Evolutionary conservation across 2,797 vertebrate species (phyloP).

Genomic region (Hapalemur alaotrensis): DNA sequence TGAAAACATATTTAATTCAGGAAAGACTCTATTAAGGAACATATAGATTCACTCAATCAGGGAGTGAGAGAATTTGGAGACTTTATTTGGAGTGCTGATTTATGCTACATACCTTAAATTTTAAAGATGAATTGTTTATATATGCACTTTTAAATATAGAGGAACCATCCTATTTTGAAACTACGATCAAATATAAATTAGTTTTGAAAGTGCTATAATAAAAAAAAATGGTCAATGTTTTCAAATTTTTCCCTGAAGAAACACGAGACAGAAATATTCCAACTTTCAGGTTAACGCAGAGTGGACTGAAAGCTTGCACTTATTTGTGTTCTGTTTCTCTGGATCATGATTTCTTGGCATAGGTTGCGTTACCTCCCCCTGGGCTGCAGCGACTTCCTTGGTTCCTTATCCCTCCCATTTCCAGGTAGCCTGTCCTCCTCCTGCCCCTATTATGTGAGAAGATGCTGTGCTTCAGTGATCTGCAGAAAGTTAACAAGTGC

Average conservation of each 20-base stretch:
- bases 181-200: not conserved
- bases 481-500: constrained; percentile 49
- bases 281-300: not conserved
- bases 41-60: not conserved
- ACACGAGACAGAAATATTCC: not conserved
- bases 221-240: not conserved
- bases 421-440: not conserved
- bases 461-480: constrained; percentile 13
- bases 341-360: not conserved
- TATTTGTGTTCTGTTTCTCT: not conserved
- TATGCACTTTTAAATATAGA: not conserved
- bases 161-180: not conserved
- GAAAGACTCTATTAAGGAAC: not conserved
- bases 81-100: not conserved
- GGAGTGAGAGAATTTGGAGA: not conserved
- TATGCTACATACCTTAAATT: not conserved
- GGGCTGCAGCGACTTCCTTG: not conserved
- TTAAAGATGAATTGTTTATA: not conserved
- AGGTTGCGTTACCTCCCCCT: not conserved
- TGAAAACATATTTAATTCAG: not conserved
- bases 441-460: not conserved
- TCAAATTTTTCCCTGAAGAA: not conserved
- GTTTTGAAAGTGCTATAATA: not conserved
- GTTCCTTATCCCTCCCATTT: not conserved
- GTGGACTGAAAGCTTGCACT: not conserved